Evolutionary conservation across 2,888 invertebrate species (phyloP), one percentile per base, ranked within the genome.

Genomic region (Mimas tiliae): DNA sequence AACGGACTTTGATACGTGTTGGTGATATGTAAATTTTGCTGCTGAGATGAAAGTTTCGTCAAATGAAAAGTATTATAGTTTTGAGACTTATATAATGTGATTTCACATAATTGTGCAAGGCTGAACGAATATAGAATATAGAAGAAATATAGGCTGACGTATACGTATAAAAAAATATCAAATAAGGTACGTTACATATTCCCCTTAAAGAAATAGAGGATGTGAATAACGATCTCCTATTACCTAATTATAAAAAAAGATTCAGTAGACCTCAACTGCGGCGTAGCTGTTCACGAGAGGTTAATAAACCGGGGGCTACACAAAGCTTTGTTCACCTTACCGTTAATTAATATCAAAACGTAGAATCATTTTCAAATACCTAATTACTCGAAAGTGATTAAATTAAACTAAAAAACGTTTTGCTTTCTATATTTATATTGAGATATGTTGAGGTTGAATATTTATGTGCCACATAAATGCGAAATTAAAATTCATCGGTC

Each of bases 241-340:
- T 68, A 69, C 53, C 47, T 42, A 48, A 55, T 48, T 55, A 69
- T 67, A 65, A 64, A 68, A 45, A 68, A 68, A 71, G 65, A 70
- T 72, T 77, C 72, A 76, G 70, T 72, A 72, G 72, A 73, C 71
- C 74, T 73, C 74, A 72, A 70, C 71, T 66, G 67, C 71, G 27
- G 47, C 48, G 65, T 53, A 47, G 45, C 64, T 34, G 52, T 53
- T 64, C 55, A 48, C 65, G 21, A 64, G 70, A 68, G 74, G 72
- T 76, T 72, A 73, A 75, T 70, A 73, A 72, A 72, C 74, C 71
- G 55, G 69, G 71, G 69, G 66, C 53, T 64, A 70, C 63, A 65
- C 70, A 70, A 73, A 70, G 71, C 72, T 70, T 74, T 72, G 74
- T 74, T 74, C 65, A 68, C 69, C 66, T 48, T 65, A 67, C 67